Conservation (phyloP, 2,797 vertebrate species). For the Liasis olivaceus region DNA sequence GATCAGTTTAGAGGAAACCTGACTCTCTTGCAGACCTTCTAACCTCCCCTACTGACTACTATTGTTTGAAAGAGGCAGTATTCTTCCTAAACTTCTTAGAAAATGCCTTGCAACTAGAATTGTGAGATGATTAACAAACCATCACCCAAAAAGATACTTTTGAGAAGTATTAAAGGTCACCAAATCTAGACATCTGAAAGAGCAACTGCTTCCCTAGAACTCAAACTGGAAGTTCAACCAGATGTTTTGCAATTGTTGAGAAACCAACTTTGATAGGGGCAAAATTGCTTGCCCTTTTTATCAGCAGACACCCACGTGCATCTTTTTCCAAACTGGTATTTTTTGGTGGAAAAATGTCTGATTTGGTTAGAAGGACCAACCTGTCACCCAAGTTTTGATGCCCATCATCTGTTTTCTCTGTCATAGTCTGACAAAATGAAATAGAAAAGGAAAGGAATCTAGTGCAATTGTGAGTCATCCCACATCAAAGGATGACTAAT, state of each 20-base stretch:
- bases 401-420: conserved; percentile 49
- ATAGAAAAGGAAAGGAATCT: conserved; percentile 48
- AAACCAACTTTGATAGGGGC: not conserved
- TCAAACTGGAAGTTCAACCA: not conserved
- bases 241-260: not conserved
- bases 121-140: not conserved
- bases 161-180: not conserved
- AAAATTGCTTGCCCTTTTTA: conserved; percentile 56
- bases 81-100: not conserved
- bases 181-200: not conserved
- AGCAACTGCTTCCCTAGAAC: not conserved
- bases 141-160: not conserved
- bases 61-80: not conserved
- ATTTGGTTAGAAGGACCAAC: conserved; percentile 54
- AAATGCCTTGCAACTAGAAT: not conserved
- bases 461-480: conserved; percentile 56
- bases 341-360: conserved; percentile 49
- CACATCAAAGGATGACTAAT: conserved; percentile 67
- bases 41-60: no score
- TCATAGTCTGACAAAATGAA: conserved; percentile 41
- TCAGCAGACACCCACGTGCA: conserved; percentile 55
- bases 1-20: no score
- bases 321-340: conserved; percentile 53
- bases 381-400: conserved; percentile 54
- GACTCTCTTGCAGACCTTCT: no score